A percentile compares a stretch with the other conserved stretches of the same genome.
These are phyloP conservation scores for Acyrthosiphon pisum DNA, from an alignment of 1,140 invertebrate genomes.

Conservation along the genomic window DNA sequence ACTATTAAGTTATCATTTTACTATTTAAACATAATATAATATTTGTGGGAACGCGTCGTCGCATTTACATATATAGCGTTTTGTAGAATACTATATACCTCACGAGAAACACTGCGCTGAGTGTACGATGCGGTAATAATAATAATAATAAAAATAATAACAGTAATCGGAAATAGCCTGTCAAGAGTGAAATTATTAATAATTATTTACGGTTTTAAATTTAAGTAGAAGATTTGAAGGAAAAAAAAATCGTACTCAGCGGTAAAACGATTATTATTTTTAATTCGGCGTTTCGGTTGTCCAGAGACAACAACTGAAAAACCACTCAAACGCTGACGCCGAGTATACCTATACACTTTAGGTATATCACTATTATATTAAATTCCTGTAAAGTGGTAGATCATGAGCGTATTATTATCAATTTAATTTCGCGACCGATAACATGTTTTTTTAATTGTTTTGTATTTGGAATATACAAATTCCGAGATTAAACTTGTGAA, in stretches of 20 bases:
- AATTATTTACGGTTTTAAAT: conserved; percentile 24
- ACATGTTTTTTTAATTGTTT: not conserved
- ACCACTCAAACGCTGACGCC: not conserved
- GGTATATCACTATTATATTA: not conserved
- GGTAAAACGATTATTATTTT: not conserved
- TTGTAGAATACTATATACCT: not conserved
- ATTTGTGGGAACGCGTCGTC: not conserved
- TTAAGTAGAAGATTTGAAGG: not conserved
- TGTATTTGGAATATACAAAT: not conserved
- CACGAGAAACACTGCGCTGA: not conserved
- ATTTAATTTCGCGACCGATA: not conserved
- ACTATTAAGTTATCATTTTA: not conserved
- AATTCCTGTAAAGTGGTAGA: not conserved
- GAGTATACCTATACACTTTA: not conserved
- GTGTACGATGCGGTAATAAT: conserved; percentile 26
- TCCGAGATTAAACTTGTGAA: too few relatives aligned
- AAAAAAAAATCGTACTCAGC: not conserved
- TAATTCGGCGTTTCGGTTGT: not conserved
- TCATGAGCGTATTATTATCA: not conserved
- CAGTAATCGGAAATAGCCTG: not conserved
- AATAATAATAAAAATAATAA: conserved; percentile 14
- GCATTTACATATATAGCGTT: conserved; percentile 26
- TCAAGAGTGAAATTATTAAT: conserved; percentile 36
- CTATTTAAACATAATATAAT: not conserved
- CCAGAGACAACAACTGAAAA: not conserved